Evolutionary conservation across 2,888 invertebrate species (phyloP), one percentile per base, ranked within the genome.

Genomic region (Clitarchus hookeri): DNA sequence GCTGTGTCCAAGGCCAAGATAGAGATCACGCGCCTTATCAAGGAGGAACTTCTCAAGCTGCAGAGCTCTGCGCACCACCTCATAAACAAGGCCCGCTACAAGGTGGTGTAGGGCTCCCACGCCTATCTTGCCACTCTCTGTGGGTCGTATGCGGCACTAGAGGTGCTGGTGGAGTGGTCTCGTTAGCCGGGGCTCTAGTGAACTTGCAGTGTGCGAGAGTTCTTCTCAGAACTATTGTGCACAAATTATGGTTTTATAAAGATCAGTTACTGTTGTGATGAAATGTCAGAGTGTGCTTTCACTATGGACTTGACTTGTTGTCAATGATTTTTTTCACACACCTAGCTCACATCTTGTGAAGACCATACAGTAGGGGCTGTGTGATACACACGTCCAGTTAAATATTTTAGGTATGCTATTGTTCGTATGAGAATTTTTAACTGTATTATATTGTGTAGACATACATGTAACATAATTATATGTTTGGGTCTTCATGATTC

Each of bases 21-120:
- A 4, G 99, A 99, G 92, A 98, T 99, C 86, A 98, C 98, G 0
- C 94, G 99, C 48, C 94, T 99, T 86, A 98, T 99, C 90, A 99
- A 99, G 91, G 99, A 99, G 92, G 99, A 99, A 91, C 93, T 99
- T 86, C 94, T 99, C 83, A 97, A 98, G 92, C 92, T 99, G 88
- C 96, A 96, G 91, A 96, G 97, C 23, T 96, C 97, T 0, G 94
- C 97, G 11, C 96, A 97, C 91, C 97, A 97, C 90, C 95, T 96
- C 89, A 95, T 96, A 89, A 98, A 98, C 91, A 97, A 98, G 91
- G 97, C 97, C 88, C 94, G 98, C 92, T 98, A 98, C 92, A 98
- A 98, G 94, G 98, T 98, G 90, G 92, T 98, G 89, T 98, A 78
- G 85, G 79, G n/a, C 13, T 19, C 44, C 19, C 13, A 36, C 4